Evolutionary conservation across 2,113 vertebrate genomes (phyloP).

Genomic region (Equus przewalskii): DNA sequence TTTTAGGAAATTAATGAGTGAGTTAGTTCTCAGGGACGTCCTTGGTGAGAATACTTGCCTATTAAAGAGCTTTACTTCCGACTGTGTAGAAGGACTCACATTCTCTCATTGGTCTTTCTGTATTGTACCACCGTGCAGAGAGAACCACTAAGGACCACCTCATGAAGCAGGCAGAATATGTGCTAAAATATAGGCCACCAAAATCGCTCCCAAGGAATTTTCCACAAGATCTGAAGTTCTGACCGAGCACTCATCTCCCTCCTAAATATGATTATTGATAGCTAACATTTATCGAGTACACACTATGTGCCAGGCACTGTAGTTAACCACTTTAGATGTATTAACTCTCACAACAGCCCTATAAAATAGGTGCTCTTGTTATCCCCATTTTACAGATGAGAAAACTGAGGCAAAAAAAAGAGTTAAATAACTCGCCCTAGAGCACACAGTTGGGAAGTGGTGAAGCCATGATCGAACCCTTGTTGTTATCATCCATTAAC

Average conservation of each 20-base stretch:
- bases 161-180: background rate
- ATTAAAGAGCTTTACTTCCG: background rate
- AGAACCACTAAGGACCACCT: background rate
- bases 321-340: background rate
- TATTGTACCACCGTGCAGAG: background rate
- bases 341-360: background rate
- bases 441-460: background rate
- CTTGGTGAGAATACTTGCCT: constrained; percentile 23
- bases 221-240: background rate
- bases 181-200: background rate
- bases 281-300: background rate
- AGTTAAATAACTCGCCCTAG: background rate
- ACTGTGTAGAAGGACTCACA: background rate
- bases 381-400: background rate
- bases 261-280: background rate
- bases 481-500: background rate
- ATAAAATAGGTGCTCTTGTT: background rate
- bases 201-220: constrained; percentile 16
- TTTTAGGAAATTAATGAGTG: constrained; percentile 43
- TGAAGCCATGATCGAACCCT: background rate
- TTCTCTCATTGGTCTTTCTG: constrained; percentile 35
- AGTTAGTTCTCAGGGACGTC: background rate
- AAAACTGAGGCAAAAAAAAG: constrained; percentile 1
- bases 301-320: background rate
- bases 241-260: background rate